Percentiles rank a stretch among this genome's conserved stretches.
phyloP scores from a whole-genome alignment of 1,140 invertebrate genomes.

The Mercenaria mercenaria region DNA sequence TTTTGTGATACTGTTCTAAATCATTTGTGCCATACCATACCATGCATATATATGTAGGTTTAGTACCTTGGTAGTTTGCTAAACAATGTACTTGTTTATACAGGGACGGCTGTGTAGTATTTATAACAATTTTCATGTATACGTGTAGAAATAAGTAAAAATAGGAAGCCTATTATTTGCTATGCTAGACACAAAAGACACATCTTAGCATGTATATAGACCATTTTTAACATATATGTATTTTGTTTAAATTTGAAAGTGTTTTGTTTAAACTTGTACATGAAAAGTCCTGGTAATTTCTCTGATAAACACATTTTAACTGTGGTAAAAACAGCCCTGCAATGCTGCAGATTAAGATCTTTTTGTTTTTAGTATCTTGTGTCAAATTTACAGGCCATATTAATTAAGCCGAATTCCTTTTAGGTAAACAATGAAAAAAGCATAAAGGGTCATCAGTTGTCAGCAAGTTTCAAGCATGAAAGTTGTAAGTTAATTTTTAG shows the following conservation, averaged over 20 bases:
- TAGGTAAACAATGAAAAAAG: too few species aligned
- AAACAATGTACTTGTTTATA: constrained; percentile 21
- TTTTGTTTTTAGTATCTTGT: too few species aligned
- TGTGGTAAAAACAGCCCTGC: too few species aligned
- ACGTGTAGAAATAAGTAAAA: neutral
- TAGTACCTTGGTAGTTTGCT: neutral
- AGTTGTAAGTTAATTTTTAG: too few species aligned
- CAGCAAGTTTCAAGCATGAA: too few species aligned
- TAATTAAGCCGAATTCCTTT: too few species aligned
- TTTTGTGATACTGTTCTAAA: neutral
- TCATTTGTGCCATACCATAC: neutral
- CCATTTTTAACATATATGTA: neutral
- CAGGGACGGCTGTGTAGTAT: constrained; percentile 30
- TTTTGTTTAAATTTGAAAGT: neutral
- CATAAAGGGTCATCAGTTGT: too few species aligned
- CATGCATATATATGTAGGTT: neutral
- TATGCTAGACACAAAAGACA: neutral
- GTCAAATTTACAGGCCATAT: too few species aligned
- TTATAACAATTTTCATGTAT: constrained; percentile 14
- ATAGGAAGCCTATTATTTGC: neutral
- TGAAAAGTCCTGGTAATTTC: too few species aligned
- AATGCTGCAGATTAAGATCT: too few species aligned
- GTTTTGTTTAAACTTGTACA: too few species aligned
- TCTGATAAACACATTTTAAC: too few species aligned
- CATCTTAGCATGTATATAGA: neutral